A percentile compares a stretch with the other conserved stretches of the same genome.
phyloP scores from a whole-genome alignment of 2,797 vertebrate species.

The Chelonia mydas region DNA sequence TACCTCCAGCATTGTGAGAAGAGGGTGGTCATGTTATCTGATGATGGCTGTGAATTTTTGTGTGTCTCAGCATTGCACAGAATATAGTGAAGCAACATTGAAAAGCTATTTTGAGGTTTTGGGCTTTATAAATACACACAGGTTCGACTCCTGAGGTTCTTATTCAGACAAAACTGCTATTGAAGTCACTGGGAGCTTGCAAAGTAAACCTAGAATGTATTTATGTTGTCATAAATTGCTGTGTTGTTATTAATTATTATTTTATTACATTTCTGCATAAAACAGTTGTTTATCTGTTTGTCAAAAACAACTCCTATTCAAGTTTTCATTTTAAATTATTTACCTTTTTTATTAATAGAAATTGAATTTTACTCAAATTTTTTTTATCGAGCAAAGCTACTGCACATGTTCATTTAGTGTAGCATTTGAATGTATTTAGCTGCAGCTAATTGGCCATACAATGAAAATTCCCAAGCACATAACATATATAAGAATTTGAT shows the following conservation, averaged over 20 bases:
- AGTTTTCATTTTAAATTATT: background rate
- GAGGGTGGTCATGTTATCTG: background rate
- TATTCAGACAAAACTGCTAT: conserved; percentile 9
- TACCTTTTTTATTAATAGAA: background rate
- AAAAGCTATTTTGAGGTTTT: background rate
- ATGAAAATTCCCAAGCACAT: background rate
- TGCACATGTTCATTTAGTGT: background rate
- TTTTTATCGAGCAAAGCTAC: background rate
- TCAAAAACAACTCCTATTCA: background rate
- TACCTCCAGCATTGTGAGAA: background rate
- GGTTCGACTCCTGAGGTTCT: background rate
- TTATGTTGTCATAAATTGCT: background rate
- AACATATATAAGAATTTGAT: background rate
- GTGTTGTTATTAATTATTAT: background rate
- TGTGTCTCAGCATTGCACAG: background rate
- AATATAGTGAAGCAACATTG: background rate
- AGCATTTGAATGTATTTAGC: background rate
- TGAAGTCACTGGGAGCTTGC: background rate
- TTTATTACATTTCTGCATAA: background rate
- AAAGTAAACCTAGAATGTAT: background rate
- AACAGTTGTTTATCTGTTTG: background rate
- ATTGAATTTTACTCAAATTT: too few species aligned
- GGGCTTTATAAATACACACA: background rate
- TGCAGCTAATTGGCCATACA: background rate
- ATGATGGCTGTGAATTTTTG: background rate